Evolutionary conservation across 2,797 vertebrate species (phyloP).

Genomic region (Leucoraja ocellata): DNA sequence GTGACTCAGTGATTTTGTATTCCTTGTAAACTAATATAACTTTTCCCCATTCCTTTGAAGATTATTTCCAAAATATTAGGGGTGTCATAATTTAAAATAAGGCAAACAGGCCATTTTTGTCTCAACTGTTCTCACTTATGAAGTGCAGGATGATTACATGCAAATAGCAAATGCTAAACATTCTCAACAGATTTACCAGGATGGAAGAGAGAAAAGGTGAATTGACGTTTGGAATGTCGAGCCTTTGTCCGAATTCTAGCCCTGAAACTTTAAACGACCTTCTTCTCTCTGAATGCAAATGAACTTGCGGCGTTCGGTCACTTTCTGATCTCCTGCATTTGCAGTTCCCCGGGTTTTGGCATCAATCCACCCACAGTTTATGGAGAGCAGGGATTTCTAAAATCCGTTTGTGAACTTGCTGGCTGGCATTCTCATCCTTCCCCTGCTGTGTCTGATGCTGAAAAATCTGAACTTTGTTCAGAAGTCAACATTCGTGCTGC

Average conservation of each 20-base stretch:
- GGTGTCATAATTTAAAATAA: neutral
- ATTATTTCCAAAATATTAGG: neutral
- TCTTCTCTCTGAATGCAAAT: conserved; percentile 8
- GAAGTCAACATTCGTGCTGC: neutral
- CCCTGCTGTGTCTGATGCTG: neutral
- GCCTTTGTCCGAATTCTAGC: conserved; percentile 10
- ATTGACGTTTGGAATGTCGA: conserved; percentile 14
- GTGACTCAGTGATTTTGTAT: too few relatives aligned
- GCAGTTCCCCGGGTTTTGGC: neutral
- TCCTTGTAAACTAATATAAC: too few relatives aligned
- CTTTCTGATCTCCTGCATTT: conserved; percentile 10
- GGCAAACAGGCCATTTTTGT: neutral
- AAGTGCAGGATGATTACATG: neutral
- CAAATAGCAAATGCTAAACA: neutral
- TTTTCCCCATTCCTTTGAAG: neutral
- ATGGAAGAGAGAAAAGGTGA: neutral
- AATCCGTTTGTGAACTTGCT: neutral
- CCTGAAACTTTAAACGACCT: conserved; percentile 15
- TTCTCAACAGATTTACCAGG: neutral
- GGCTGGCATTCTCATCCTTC: neutral
- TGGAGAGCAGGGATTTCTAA: conserved; percentile 6
- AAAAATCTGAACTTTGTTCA: neutral
- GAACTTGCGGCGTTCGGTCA: neutral
- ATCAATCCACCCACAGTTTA: conserved; percentile 5
- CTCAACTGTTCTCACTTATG: neutral